phyloP scores from a whole-genome alignment of 2,888 invertebrate species.

The Pimpla rufipes region DNA sequence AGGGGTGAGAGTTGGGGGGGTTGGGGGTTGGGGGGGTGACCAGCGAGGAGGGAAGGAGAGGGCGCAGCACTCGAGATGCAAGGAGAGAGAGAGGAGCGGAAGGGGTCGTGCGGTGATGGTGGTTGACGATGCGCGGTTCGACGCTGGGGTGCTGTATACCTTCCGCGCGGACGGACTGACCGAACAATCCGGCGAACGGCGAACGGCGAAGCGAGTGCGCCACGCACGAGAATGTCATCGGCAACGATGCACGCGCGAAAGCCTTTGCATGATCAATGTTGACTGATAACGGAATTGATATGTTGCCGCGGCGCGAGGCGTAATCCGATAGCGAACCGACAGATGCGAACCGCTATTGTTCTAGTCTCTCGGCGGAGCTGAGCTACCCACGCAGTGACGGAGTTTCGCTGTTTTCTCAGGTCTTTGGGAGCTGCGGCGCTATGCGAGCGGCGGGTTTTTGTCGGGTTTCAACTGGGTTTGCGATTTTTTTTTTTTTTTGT shows the following conservation, averaged over 20 bases:
- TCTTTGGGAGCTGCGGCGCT: too few species aligned
- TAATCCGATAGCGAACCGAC: neutral
- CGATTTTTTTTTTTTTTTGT: too few species aligned
- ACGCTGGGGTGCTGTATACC: constrained; percentile 11
- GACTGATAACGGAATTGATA: constrained; percentile 49
- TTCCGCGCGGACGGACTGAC: constrained; percentile 6
- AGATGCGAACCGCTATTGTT: neutral
- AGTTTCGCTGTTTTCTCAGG: too few species aligned
- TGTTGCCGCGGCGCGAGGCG: constrained; percentile 1
- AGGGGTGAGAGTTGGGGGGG: constrained; percentile 2
- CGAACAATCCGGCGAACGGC: constrained; percentile 45
- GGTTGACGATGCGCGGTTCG: constrained; percentile 59
- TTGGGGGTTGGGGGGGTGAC: constrained; percentile 15
- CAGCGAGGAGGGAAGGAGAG: constrained; percentile 45
- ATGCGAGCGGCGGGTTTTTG: too few species aligned
- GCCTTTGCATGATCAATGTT: constrained; percentile 48
- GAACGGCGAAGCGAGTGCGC: neutral
- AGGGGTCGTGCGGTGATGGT: constrained; percentile 34
- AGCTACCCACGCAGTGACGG: too few species aligned
- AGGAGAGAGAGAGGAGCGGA: constrained; percentile 19
- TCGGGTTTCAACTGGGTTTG: too few species aligned
- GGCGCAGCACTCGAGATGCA: constrained; percentile 55
- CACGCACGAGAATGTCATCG: constrained; percentile 44
- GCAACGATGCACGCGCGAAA: constrained; percentile 30
- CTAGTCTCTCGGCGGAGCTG: neutral